Evolutionary conservation across 2,797 vertebrate species (phyloP), one percentile per base, ranked within the genome.

Genomic region (Onychomys arenicola): DNA sequence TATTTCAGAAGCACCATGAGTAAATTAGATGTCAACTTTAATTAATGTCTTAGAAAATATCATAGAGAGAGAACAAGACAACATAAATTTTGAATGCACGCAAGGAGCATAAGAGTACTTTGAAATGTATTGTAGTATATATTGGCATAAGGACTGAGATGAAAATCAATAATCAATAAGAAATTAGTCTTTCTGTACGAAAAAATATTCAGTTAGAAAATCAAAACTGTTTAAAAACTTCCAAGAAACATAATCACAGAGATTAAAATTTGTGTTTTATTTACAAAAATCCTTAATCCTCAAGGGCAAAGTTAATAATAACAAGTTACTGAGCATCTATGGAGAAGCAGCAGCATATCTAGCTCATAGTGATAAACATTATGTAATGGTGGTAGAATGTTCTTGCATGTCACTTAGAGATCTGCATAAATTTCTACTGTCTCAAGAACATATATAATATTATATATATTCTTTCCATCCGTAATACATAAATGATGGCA

Each of bases 21-120:
- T 55, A 93, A 89, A 77, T 93, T 52, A 93, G 69, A 87, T 59
- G 63, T 80, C 23, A 95, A 21, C 71, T 49, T 91, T 59, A 91
- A 93, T 29, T 89, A 91, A 57, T 73, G 10, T 57, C 46, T 93
- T 69, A 93, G 59, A 76, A 93, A 85, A 82, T 91, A 57, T 3
- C 0, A 52, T 77, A 71, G 17, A 37, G 63, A 87, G 65, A 25
- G 7, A 32, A 75, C 89, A 81, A 86, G 32, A 73, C 34, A 71
- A 55, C 34, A 94, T 88, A 52, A 92, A 84, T 49, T 87, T 92
- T 82, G 37, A 85, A 6, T 73, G 16, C 4, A n/a, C 78, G 17
- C 19, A 93, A 65, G 14, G 19, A 19, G 77, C n/a, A 80, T 10
- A 32, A 77, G 32, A 57, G 0, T 77, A 76, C 29, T n/a, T 16